These are phyloP conservation scores for Ptiloglossa arizonensis DNA, from an alignment of 1,140 invertebrate species.

Conservation along the genomic window DNA sequence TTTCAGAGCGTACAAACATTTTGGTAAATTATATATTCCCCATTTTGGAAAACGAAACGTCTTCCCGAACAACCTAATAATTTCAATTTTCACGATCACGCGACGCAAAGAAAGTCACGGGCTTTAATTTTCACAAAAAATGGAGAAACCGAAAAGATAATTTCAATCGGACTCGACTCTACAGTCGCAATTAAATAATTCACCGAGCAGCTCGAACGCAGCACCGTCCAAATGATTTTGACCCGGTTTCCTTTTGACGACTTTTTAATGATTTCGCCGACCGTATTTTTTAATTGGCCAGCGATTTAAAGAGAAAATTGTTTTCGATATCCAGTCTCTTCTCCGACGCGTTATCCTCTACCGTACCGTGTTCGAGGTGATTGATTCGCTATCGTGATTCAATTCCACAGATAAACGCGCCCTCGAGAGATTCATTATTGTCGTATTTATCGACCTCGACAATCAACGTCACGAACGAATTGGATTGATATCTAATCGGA, in stretches of 20 bases:
- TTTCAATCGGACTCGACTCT: too few species aligned
- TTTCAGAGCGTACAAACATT: too few species aligned
- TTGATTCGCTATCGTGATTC: conserved; percentile 44
- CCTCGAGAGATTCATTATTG: conserved; percentile 54
- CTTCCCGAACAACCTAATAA: too few species aligned
- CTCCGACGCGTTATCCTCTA: neutral
- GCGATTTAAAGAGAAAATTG: neutral
- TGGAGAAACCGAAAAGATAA: too few species aligned
- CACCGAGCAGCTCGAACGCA: neutral
- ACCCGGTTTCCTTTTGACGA: too few species aligned
- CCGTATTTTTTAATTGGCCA: neutral
- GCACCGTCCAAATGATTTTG: neutral
- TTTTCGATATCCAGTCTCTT: neutral
- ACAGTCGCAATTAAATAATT: neutral
- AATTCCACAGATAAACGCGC: conserved; percentile 35
- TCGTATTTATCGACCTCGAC: conserved; percentile 49
- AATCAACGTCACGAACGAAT: conserved; percentile 36
- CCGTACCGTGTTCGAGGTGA: conserved; percentile 12
- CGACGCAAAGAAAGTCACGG: too few species aligned
- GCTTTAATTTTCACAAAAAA: too few species aligned
- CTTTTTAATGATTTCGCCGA: neutral
- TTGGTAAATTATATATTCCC: too few species aligned
- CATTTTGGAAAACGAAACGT: too few species aligned
- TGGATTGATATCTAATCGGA: conserved; percentile 53
- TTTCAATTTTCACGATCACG: too few species aligned